A percentile compares a stretch with the other conserved stretches of the same genome.
phyloP scores from a whole-genome alignment of 2,888 invertebrate genomes.

The Byasa hedistus region DNA sequence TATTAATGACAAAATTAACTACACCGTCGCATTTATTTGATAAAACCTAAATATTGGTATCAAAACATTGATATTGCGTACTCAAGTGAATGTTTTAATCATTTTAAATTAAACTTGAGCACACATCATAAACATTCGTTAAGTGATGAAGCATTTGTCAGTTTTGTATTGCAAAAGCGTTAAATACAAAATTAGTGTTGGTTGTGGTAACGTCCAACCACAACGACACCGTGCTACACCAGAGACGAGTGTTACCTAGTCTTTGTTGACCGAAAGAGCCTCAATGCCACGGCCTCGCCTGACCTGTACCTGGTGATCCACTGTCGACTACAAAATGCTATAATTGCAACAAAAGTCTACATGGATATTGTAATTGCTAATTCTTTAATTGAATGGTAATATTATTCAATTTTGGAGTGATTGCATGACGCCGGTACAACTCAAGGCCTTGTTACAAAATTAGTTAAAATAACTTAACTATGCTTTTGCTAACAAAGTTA shows the following conservation, averaged over 20 bases:
- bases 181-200: neutral
- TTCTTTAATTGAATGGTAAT: conserved; percentile 15
- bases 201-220: conserved; percentile 21
- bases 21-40: no score
- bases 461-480: neutral
- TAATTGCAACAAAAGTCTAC: conserved; percentile 13
- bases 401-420: neutral
- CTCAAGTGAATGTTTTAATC: neutral
- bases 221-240: conserved; percentile 6
- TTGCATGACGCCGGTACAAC: neutral
- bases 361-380: conserved; percentile 6
- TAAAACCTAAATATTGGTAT: no score
- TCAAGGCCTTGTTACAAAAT: conserved; percentile 6
- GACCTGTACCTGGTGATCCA: conserved; percentile 9
- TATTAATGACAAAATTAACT: no score
- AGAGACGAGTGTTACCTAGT: conserved; percentile 12
- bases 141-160: neutral
- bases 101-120: neutral
- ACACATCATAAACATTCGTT: neutral
- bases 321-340: conserved; percentile 11
- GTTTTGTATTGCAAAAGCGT: neutral
- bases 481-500: no score
- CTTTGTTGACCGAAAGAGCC: conserved; percentile 11
- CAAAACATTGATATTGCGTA: neutral
- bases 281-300: conserved; percentile 24